phyloP scores from a whole-genome alignment of 1,140 invertebrate species.

The Leptoteleia sp. region DNA sequence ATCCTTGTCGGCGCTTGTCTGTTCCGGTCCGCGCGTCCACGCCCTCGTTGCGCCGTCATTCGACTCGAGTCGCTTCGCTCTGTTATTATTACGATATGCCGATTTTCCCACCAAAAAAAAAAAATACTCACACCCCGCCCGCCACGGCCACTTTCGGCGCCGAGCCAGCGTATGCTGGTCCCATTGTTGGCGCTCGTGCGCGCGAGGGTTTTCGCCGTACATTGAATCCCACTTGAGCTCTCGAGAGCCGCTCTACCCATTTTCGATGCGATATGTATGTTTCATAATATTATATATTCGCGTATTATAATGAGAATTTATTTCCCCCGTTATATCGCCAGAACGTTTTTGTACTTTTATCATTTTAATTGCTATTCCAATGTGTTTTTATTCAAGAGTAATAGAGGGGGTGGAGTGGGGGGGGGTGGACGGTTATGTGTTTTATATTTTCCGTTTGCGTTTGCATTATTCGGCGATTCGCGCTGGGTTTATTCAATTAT shows the following conservation, averaged over 20 bases:
- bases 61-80: constrained; percentile 41
- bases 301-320: constrained; percentile 55
- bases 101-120: constrained; percentile 66
- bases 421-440: too few species aligned
- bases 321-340: constrained; percentile 31
- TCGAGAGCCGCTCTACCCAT: constrained; percentile 52
- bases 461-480: not conserved
- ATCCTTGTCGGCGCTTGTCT: constrained; percentile 69
- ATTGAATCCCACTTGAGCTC: constrained; percentile 59
- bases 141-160: constrained; percentile 44
- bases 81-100: constrained; percentile 64
- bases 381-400: constrained; percentile 19
- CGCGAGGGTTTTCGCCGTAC: constrained; percentile 52
- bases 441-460: not conserved
- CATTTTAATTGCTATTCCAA: constrained; percentile 29
- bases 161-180: constrained; percentile 48
- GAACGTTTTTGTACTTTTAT: constrained; percentile 17
- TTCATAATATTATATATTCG: constrained; percentile 60
- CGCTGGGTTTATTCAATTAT: not conserved
- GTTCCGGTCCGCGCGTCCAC: constrained; percentile 67
- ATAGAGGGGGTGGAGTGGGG: too few species aligned
- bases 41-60: constrained; percentile 52
- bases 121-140: constrained; percentile 58
- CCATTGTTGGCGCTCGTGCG: constrained; percentile 46
- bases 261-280: constrained; percentile 58